Base-by-base conservation (phyloP, 2,113 vertebrate species). In the Notarius quadriscutis region DNA sequence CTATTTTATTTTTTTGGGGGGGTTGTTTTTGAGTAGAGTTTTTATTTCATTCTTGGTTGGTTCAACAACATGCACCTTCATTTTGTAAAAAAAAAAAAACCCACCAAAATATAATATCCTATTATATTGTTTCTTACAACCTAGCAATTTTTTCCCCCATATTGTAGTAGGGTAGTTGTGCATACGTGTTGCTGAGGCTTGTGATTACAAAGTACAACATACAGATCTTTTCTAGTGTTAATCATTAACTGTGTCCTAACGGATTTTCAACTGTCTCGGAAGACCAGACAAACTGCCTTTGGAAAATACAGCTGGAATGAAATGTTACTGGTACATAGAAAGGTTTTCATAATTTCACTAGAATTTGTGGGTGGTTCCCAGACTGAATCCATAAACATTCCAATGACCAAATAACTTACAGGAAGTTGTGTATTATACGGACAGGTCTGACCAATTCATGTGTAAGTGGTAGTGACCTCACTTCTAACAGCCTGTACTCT, bases 381-480 rank as follows among this genome's bases (percentile, higher is more conserved):
- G 50, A 34, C n/a, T 83, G 58, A 84, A 69, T 82, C 69, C 17
- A 57, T 53, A 57, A 86, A 58, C 27, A 75, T n/a, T 62, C n/a
- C 1, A 81, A 90, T 79, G 71, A 87, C 86, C 90, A 55, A 87
- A 7, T 75, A 22, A 82, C 14, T 86, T 48, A 25, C 78, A 67
- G 62, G 84, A 83, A 85, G 55, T 18, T 81, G 53, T 20, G 4
- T 22, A 34, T 53, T 75, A 85, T 89, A 86, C 69, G 72, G 84
- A 60, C 90, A 57, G 62, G 87, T 69, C 84, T 83, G 60, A 74
- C 84, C 81, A 78, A 55, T 25, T 41, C 71, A 69, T 84, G 63
- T 55, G 51, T 87, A 71, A 58, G 17, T 50, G 14, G 74, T 17
- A 50, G 55, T 91, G 88, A 92, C 25, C 85, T 92, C 88, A 90